These are phyloP conservation scores for Phortica magna DNA, from an alignment of 2,888 invertebrate genomes.

Conservation along the genomic window DNA sequence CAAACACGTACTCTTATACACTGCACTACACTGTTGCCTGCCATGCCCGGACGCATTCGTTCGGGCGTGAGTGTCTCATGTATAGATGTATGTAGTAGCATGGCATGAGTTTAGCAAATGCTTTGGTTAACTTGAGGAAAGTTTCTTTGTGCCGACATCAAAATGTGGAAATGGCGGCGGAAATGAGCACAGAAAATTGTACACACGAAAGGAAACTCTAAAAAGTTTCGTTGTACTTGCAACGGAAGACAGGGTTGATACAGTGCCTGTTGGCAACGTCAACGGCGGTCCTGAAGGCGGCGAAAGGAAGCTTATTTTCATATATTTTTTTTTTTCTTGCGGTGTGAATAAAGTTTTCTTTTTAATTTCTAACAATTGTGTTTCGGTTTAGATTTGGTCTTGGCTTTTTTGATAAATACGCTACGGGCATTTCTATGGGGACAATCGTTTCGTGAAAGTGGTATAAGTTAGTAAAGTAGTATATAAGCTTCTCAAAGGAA, in stretches of 20 bases:
- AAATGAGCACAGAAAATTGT: slow-evolving; percentile 72
- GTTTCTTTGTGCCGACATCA: slow-evolving; percentile 49
- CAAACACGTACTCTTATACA: neutral
- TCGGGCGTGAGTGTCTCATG: slow-evolving; percentile 1
- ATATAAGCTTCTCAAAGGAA: no score
- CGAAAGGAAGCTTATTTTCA: neutral
- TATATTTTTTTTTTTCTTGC: slow-evolving; percentile 26
- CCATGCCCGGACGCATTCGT: slow-evolving; percentile 33
- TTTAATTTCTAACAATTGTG: slow-evolving; percentile 71
- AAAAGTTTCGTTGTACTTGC: slow-evolving; percentile 67
- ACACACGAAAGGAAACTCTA: slow-evolving; percentile 71
- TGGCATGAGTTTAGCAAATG: neutral
- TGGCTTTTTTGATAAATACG: slow-evolving; percentile 42
- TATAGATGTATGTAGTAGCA: neutral
- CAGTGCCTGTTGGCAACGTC: neutral
- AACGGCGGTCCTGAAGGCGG: neutral
- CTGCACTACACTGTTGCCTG: slow-evolving; percentile 9
- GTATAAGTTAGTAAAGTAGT: neutral
- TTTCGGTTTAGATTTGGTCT: slow-evolving; percentile 65
- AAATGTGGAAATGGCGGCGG: slow-evolving; percentile 64
- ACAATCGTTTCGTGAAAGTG: slow-evolving; percentile 29
- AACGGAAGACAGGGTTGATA: slow-evolving; percentile 47
- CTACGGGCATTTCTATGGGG: slow-evolving; percentile 33
- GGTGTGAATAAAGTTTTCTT: slow-evolving; percentile 71
- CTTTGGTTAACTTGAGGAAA: slow-evolving; percentile 41